These are phyloP conservation scores for Drosophila persimilis DNA, from an alignment of 1,140 invertebrate genomes.

Conservation along the genomic window DNA sequence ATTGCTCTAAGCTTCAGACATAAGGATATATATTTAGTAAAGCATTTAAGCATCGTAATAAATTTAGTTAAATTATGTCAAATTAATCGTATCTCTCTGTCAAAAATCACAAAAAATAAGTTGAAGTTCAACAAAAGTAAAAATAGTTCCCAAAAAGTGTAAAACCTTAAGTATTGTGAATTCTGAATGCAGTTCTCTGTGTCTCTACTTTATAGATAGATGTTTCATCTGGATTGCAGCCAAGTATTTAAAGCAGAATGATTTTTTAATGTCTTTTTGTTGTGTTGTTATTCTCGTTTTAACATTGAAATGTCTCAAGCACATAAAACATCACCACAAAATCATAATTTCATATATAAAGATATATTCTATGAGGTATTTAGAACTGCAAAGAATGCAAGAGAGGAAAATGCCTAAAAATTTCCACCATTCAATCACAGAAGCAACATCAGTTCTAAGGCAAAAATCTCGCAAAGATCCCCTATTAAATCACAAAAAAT, in stretches of 20 bases:
- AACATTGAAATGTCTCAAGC: constrained; percentile 36
- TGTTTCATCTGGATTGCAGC: constrained; percentile 9
- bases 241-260: constrained; percentile 8
- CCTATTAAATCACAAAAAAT: too few relatives aligned
- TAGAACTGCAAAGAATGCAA: too few relatives aligned
- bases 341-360: background rate
- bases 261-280: constrained; percentile 15
- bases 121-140: constrained; percentile 13
- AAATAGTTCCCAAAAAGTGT: background rate
- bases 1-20: too few relatives aligned
- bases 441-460: too few relatives aligned
- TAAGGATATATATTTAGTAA: too few relatives aligned
- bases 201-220: background rate
- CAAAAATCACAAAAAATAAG: background rate
- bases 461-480: too few relatives aligned
- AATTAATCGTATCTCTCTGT: background rate
- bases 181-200: constrained; percentile 13
- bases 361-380: background rate
- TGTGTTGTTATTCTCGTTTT: constrained; percentile 6
- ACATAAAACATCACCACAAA: constrained; percentile 11
- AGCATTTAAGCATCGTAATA: too few relatives aligned
- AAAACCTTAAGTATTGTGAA: constrained; percentile 8
- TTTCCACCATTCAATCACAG: too few relatives aligned
- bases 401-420: too few relatives aligned
- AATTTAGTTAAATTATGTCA: background rate